Evolutionary conservation across 2,888 invertebrate genomes (phyloP).

Genomic region (Sinotaia quadrata): DNA sequence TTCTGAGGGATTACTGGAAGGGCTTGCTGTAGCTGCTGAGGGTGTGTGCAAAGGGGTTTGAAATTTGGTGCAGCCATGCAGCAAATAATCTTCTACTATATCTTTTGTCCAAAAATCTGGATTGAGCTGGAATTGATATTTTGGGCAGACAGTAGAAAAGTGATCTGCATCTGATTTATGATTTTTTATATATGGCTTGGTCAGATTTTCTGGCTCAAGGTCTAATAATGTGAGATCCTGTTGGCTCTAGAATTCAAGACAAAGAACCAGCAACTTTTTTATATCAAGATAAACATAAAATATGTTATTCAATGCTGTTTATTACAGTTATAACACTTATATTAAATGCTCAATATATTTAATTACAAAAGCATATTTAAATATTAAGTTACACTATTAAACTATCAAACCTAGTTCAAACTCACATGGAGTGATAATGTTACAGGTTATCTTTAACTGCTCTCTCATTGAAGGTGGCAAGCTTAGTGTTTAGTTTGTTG

Average conservation of each 20-base stretch:
- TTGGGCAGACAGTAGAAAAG: neutral
- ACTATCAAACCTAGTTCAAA: too few species aligned
- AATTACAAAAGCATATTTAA: too few species aligned
- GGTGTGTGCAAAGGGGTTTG: conserved; percentile 13
- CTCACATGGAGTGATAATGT: too few species aligned
- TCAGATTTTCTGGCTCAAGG: conserved; percentile 53
- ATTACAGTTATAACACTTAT: too few species aligned
- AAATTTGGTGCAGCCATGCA: conserved; percentile 4
- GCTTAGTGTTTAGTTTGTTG: too few species aligned
- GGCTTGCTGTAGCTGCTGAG: neutral
- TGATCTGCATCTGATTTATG: conserved; percentile 31
- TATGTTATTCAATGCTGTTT: too few species aligned
- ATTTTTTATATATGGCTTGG: conserved; percentile 47
- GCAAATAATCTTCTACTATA: conserved; percentile 21
- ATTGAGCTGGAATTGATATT: conserved; percentile 8
- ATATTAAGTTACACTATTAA: too few species aligned
- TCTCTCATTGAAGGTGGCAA: too few species aligned
- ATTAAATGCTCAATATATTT: too few species aligned
- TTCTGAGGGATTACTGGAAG: conserved; percentile 18
- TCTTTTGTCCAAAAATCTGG: conserved; percentile 27
- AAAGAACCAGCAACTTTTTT: too few species aligned
- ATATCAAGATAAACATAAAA: too few species aligned
- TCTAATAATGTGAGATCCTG: conserved; percentile 59
- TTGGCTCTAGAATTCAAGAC: conserved; percentile 61
- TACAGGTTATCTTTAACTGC: too few species aligned